A percentile compares a stretch with the other conserved stretches of the same genome.
phyloP scores from a whole-genome alignment of 2,113 vertebrate species.

The Amblyornis subalaris region DNA sequence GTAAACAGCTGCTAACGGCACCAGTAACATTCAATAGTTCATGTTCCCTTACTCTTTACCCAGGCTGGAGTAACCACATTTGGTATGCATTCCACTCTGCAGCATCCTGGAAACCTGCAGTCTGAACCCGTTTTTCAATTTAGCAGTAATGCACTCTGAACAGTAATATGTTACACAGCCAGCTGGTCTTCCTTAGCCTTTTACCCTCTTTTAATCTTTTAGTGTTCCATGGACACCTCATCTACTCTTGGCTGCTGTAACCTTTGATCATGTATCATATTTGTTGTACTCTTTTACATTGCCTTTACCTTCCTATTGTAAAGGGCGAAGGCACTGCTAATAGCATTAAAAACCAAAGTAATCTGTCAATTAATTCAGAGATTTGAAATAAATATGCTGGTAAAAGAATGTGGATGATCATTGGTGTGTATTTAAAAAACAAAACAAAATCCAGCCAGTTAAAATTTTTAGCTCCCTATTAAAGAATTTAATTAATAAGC shows the following conservation, averaged over 20 bases:
- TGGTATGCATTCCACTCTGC: not conserved
- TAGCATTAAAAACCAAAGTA: not conserved
- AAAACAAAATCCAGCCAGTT: not conserved
- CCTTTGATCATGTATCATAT: not conserved
- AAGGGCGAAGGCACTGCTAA: not conserved
- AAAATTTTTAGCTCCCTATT: not conserved
- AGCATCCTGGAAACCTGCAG: not conserved
- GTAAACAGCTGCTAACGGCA: not conserved
- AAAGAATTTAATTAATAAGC: not conserved
- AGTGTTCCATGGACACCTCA: not conserved
- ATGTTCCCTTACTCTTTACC: not conserved
- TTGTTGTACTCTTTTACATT: not conserved
- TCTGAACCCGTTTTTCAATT: conserved; percentile 24
- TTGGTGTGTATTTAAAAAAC: not conserved
- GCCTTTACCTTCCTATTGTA: not conserved
- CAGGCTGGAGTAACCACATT: not conserved
- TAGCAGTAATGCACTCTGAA: not conserved
- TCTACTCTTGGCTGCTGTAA: not conserved
- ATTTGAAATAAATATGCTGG: not conserved
- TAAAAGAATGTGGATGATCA: not conserved
- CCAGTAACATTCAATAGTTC: not conserved
- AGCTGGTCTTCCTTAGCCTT: conserved; percentile 26
- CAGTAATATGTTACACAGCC: not conserved
- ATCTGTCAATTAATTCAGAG: not conserved
- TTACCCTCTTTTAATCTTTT: conserved; percentile 31